Evolutionary conservation across 1,140 invertebrate genomes (phyloP), one percentile per base, ranked within the genome.

Genomic region (Copidosoma floridanum): DNA sequence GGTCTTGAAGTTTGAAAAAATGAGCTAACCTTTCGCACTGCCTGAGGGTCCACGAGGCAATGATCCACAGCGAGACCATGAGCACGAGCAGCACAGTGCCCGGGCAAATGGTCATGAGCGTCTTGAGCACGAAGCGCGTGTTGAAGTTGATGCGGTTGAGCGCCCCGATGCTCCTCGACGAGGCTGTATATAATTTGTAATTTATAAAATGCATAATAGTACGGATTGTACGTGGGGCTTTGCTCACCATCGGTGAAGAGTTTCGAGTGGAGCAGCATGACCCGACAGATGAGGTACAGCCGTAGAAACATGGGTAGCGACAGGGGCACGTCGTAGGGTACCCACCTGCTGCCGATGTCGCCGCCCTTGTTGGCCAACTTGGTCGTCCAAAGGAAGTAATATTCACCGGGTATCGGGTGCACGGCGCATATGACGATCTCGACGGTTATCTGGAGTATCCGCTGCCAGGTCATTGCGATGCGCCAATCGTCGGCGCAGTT

Each of bases 401-500:
- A 95, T 81, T 97, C 88, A 50, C 96, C 95, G 18, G 97, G 97
- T 71, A 99, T 92, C 38, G 97, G 97, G 82, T 99, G 97, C 68
- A 99, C 88, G 68, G 94, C 94, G 82, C 97, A 99, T 73, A 99
- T 93, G 61, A 89, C 77, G 65, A 99, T 83, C 82, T 99, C 97
- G 68, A 97, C 84, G 29, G 87, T 84, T 74, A 99, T 95, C 82
- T 97, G 94, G 66, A 88, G 86, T 81, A 95, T 93, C 77, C 95
- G 84, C 82, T 95, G 92, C 90, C 92, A 97, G 58, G 97, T 99
- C 90, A 99, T 97, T 65, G 97, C 97, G 82, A 99, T 99, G 75
- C 97, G 86, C 97, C 97, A 99, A 84, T 99, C 97, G 81, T 99
- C 97, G 51, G 97, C 95, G 83, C 96, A 98, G 85, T 99, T 99